Evolutionary conservation across 2,113 vertebrate genomes (phyloP), one percentile per base, ranked within the genome.

Genomic region (Ursus arctos): DNA sequence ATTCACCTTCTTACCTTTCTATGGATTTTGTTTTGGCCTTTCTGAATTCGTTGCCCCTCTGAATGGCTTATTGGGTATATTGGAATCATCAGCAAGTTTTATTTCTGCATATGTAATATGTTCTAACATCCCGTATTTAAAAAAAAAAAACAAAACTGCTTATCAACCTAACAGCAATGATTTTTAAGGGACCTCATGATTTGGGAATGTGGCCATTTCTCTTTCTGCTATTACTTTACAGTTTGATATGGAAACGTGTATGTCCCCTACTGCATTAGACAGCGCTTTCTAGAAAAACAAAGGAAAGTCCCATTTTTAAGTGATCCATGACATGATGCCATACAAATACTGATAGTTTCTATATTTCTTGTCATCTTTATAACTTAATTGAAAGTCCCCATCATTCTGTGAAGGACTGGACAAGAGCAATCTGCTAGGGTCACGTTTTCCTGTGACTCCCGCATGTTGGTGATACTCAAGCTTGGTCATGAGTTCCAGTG

Each of bases 341-440:
- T 57, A 51, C 47, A 22, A 80, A 85, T 91, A 82, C 7, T 82
- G 81, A 77, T 51, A 81, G 51, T 69, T 87, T 88, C 94, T 72
- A 15, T 80, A 84, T 84, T 87, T 92, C 49, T 31, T 91, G 65
- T 72, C 92, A 93, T 94, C 72, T 95, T 94, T 79, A 71, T 76
- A 89, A 94, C 88, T 97, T 81, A 72, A 31, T 63, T 96, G 55
- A 85, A 96, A 96, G 4, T 87, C 0, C 0, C 93, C 63, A 21
- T 95, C 13, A 4, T 88, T 95, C 82, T 51, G 28, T 85, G 49
- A 94, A 95, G 31, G 0, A 0, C 26, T 91, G 91, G 92, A 59
- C 72, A 96, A 93, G 53, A 7, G 1, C 77, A 40, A 33, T 9
- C 51, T 94, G 65, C 65, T 65, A 1, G 63, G 26, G 95, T n/a